Evolutionary conservation across 2,888 invertebrate species (phyloP).

Genomic region (Chymomyza procnemis): DNA sequence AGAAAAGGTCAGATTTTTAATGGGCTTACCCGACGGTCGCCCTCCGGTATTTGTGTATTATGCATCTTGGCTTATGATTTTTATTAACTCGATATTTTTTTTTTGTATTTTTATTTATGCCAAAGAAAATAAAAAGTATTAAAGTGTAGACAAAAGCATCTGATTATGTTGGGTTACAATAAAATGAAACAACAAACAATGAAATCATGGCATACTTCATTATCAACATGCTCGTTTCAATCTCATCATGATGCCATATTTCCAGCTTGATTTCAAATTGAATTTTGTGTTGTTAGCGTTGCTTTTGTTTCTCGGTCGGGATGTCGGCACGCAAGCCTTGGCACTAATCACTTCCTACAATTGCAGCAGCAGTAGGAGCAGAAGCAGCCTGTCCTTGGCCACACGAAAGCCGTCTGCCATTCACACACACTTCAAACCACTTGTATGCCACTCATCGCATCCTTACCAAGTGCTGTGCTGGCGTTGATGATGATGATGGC

Average conservation of each 20-base stretch:
- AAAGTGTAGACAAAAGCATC: slow-evolving; percentile 1
- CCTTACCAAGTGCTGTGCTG: neutral
- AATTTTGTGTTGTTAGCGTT: slow-evolving; percentile 51
- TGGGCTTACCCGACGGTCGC: slow-evolving; percentile 59
- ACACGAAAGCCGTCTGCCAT: neutral
- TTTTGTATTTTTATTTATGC: slow-evolving; percentile 22
- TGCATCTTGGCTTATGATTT: slow-evolving; percentile 48
- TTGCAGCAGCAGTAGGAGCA: neutral
- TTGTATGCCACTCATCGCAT: neutral
- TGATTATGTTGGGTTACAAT: neutral
- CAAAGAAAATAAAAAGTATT: slow-evolving; percentile 10
- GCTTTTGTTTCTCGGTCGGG: slow-evolving; percentile 35
- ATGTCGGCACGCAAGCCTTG: slow-evolving; percentile 35
- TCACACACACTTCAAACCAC: neutral
- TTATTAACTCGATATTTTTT: slow-evolving; percentile 31
- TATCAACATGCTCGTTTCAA: slow-evolving; percentile 14
- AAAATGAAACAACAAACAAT: slow-evolving; percentile 33
- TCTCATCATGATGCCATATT: neutral
- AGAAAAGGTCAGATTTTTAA: slow-evolving; percentile 30
- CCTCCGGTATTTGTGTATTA: slow-evolving; percentile 57
- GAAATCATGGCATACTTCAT: slow-evolving; percentile 37
- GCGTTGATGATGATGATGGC: neutral
- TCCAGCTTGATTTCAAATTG: slow-evolving; percentile 44
- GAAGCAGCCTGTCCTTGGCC: neutral
- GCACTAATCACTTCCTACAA: slow-evolving; percentile 64